Evolutionary conservation across 2,797 vertebrate genomes (phyloP).

Genomic region (Gorsachius magnificus): DNA sequence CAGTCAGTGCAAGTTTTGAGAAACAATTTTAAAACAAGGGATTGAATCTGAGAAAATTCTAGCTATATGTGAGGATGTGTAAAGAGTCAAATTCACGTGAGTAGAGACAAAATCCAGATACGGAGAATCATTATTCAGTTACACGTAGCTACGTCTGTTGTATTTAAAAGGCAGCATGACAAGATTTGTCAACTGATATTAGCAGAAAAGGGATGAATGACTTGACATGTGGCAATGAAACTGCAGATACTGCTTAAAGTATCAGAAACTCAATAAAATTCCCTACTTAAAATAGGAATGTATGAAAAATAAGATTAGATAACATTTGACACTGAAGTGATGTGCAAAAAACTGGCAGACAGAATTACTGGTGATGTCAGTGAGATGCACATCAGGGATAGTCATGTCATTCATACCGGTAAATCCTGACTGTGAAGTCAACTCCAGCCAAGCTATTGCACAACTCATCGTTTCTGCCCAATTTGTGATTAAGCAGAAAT

Average conservation of each 20-base stretch:
- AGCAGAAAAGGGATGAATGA: background rate
- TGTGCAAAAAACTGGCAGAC: background rate
- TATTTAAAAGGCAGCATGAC: conserved; percentile 1
- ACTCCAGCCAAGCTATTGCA: background rate
- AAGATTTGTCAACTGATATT: background rate
- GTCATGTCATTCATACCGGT: background rate
- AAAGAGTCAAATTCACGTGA: background rate
- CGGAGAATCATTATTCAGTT: background rate
- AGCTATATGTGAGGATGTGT: background rate
- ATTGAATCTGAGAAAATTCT: background rate
- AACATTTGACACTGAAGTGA: background rate
- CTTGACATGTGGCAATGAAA: background rate
- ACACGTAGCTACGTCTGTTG: background rate
- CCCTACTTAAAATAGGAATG: background rate
- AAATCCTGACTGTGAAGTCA: background rate
- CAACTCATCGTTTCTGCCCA: fast-evolving
- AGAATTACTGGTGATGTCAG: background rate
- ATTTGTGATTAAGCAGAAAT: background rate
- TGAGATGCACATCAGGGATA: background rate
- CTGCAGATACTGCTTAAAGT: background rate
- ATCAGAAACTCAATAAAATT: background rate
- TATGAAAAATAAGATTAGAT: conserved; percentile 1
- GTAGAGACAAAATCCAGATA: background rate
- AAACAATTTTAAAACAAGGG: background rate
- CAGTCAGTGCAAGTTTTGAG: background rate